Evolutionary conservation across 2,113 vertebrate species (phyloP).

Genomic region (Talpa occidentalis): DNA sequence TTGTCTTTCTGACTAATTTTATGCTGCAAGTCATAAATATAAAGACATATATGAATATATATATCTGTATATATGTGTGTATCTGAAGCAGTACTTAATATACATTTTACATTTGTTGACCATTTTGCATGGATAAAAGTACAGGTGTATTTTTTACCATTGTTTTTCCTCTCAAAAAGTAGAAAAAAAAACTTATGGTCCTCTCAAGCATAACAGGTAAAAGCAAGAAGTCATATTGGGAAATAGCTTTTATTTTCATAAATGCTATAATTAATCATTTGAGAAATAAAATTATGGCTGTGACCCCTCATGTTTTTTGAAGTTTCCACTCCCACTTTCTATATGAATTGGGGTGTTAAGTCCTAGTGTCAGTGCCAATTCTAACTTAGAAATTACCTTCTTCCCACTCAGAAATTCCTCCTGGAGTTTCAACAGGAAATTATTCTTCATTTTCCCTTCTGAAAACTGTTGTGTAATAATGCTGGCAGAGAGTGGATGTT

Average conservation of each 20-base stretch:
- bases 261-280: constrained; percentile 72
- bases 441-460: constrained; percentile 71
- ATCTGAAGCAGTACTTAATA: neutral
- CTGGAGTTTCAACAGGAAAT: constrained; percentile 63
- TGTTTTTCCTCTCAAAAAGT: constrained; percentile 26
- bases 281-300: constrained; percentile 34
- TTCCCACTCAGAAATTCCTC: constrained; percentile 72
- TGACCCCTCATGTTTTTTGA: constrained; percentile 54
- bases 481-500: constrained; percentile 66
- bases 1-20: neutral
- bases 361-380: constrained; percentile 70
- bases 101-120: neutral
- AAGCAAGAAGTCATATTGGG: constrained; percentile 55
- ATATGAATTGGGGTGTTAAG: constrained; percentile 72
- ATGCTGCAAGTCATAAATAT: constrained; percentile 8
- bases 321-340: constrained; percentile 65
- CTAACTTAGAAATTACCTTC: constrained; percentile 66
- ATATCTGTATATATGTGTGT: neutral
- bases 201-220: constrained; percentile 55
- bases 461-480: constrained; percentile 76
- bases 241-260: constrained; percentile 74
- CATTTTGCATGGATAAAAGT: constrained; percentile 6
- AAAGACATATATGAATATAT: neutral
- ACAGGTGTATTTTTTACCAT: constrained; percentile 55
- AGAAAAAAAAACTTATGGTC: neutral